Percentiles rank a stretch among this genome's conserved stretches.
Conservation (phyloP, 2,113 vertebrate species). For the Chloropsis cyanopogon region DNA sequence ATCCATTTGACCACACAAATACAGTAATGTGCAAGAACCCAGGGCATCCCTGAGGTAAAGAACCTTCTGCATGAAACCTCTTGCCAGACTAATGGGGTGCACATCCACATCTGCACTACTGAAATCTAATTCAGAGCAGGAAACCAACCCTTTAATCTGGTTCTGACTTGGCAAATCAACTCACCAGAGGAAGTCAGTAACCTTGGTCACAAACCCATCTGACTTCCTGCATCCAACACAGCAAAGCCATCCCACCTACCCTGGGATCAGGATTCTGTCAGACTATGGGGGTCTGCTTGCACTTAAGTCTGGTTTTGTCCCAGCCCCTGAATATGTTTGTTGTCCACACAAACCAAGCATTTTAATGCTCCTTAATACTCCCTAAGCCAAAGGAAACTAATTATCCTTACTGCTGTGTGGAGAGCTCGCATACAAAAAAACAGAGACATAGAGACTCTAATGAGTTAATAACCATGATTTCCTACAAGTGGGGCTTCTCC, state of each 20-base stretch:
- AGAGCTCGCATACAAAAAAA: not conserved
- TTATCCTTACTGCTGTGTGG: not conserved
- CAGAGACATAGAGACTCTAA: not conserved
- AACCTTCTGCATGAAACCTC: not conserved
- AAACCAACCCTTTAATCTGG: not conserved
- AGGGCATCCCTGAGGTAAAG: not conserved
- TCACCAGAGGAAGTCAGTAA: not conserved
- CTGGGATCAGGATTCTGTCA: not conserved
- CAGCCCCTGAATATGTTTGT: not conserved
- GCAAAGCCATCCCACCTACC: not conserved
- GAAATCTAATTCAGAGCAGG: slow-evolving; percentile 36
- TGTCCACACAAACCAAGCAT: not conserved
- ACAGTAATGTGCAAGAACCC: fast-evolving
- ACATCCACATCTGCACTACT: not conserved
- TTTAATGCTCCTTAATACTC: slow-evolving; percentile 2
- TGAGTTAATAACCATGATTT: slow-evolving; percentile 41
- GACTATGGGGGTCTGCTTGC: not conserved
- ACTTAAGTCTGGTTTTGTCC: not conserved
- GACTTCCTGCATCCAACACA: not conserved
- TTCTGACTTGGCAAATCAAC: not conserved
- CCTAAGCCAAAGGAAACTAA: slow-evolving; percentile 8
- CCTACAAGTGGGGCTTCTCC: not conserved
- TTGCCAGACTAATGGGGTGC: not conserved
- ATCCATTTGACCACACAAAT: not conserved
- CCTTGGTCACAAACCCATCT: not conserved